Evolutionary conservation across 2,888 invertebrate genomes (phyloP), one percentile per base, ranked within the genome.

Genomic region (Cerastis leucographa): DNA sequence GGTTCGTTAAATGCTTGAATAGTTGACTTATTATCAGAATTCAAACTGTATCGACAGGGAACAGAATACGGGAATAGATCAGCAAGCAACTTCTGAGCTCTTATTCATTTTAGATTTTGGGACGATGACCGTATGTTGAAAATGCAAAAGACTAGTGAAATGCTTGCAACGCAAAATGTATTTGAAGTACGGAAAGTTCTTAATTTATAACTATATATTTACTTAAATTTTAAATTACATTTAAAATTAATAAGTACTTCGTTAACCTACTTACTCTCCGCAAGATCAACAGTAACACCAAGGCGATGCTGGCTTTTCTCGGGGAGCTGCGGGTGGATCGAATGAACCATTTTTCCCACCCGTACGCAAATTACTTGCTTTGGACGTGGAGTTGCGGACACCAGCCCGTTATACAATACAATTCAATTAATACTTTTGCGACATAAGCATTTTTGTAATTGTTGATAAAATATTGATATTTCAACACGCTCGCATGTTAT

Each of bases 391-490:
- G 35, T 35, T 35, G 35, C 35, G 35, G 35, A 35, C 35, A 35
- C 35, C 35, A 35, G 35, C 35, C 35, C 35, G 35, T 35, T 35
- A 35, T 35, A 35, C 35, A 35, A 35, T 35, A 35, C 35, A 35
- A 35, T 35, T 35, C n/a, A n/a, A n/a, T 54, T 54, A 77, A 81
- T 61, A 71, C 29, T 56, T 85, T 66, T 62, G 59, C 62, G 40
- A 74, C 59, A 67, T 44, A 42, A 49, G 44, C 64, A 76, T 74
- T 74, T 74, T 76, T 76, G 35, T 68, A 49, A 71, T 84, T 72
- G 82, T 88, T 87, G 76, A 80, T 86, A 77, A 76, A 88, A 88
- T 88, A 88, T 88, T 88, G 83, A 81, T 75, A 66, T 85, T 87
- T 84, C 76, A 80, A 74, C 82, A 78, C 76, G 74, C 71, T 77